phyloP scores from a whole-genome alignment of 2,888 invertebrate genomes.

The Drosophila fungiperda region DNA sequence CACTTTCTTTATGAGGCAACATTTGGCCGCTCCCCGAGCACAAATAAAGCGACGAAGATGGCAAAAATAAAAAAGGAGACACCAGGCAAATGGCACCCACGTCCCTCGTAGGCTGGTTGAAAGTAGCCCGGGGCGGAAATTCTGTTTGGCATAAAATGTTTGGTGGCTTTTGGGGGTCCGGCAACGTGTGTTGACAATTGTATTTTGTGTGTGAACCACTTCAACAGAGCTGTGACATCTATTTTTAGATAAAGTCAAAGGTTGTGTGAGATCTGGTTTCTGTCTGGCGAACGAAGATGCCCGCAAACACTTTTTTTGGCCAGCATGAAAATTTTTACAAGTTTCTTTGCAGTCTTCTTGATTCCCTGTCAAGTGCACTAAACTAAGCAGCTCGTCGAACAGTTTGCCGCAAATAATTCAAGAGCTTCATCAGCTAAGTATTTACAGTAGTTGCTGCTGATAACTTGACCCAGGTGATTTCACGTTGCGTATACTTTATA shows the following conservation, averaged over 20 bases:
- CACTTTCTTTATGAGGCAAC: constrained; percentile 39
- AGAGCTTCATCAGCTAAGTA: constrained; percentile 7
- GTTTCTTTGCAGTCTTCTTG: constrained; percentile 35
- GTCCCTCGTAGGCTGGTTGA: constrained; percentile 45
- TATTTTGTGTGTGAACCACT: neutral
- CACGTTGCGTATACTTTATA: neutral
- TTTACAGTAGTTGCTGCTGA: constrained; percentile 6
- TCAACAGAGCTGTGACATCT: constrained; percentile 33
- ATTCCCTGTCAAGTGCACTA: constrained; percentile 57
- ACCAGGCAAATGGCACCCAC: constrained; percentile 51
- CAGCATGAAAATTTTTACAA: constrained; percentile 51
- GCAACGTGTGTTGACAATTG: constrained; percentile 9
- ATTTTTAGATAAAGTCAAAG: constrained; percentile 57
- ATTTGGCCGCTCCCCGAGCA: constrained; percentile 23
- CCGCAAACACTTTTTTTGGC: constrained; percentile 11
- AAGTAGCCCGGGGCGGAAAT: constrained; percentile 54
- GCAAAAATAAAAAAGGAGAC: constrained; percentile 15
- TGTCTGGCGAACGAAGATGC: constrained; percentile 19
- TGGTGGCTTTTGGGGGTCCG: constrained; percentile 32
- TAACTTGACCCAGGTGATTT: constrained; percentile 18
- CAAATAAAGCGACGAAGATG: constrained; percentile 17
- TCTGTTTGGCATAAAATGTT: constrained; percentile 63
- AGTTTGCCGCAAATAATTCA: constrained; percentile 31
- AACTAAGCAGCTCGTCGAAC: neutral
- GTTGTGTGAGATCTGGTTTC: constrained; percentile 30